phyloP scores from a whole-genome alignment of 2,888 invertebrate genomes.

The Netelia melanura region DNA sequence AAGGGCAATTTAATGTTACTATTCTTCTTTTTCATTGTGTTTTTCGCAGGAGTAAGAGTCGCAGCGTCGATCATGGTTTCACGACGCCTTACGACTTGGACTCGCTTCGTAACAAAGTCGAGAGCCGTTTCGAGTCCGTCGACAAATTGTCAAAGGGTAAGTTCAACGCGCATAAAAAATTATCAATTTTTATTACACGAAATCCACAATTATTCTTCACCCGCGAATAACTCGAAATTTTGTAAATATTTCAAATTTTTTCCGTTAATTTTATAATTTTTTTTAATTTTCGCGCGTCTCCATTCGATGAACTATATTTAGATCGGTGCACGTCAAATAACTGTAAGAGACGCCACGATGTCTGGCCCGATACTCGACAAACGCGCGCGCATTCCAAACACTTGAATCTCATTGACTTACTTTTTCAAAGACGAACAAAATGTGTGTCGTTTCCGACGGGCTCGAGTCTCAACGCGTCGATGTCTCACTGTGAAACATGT shows the following conservation, averaged over 20 bases:
- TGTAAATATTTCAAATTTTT: no score
- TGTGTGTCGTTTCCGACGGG: slow-evolving; percentile 69
- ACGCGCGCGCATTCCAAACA: slow-evolving; percentile 42
- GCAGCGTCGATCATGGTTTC: slow-evolving; percentile 96
- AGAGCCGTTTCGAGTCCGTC: slow-evolving; percentile 93
- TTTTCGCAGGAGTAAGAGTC: slow-evolving; percentile 93
- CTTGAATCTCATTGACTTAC: slow-evolving; percentile 81
- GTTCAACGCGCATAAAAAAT: slow-evolving; percentile 1
- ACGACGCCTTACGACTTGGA: slow-evolving; percentile 94
- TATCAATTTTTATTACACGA: background rate
- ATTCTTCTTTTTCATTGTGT: slow-evolving; percentile 61
- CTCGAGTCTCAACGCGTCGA: slow-evolving; percentile 67
- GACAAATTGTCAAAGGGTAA: slow-evolving; percentile 88
- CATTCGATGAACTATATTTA: background rate
- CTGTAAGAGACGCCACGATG: slow-evolving; percentile 19
- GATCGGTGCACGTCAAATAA: background rate
- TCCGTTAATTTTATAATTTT: background rate
- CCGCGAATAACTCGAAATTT: no score
- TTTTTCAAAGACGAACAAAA: slow-evolving; percentile 78
- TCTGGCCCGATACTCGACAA: slow-evolving; percentile 11
- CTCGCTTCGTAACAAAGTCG: slow-evolving; percentile 93
- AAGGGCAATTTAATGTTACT: background rate
- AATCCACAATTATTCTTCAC: background rate
- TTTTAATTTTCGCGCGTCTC: background rate
- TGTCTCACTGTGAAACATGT: slow-evolving; percentile 24